Base-by-base conservation (phyloP, 2,888 invertebrate genomes). In the Timandra comae region DNA sequence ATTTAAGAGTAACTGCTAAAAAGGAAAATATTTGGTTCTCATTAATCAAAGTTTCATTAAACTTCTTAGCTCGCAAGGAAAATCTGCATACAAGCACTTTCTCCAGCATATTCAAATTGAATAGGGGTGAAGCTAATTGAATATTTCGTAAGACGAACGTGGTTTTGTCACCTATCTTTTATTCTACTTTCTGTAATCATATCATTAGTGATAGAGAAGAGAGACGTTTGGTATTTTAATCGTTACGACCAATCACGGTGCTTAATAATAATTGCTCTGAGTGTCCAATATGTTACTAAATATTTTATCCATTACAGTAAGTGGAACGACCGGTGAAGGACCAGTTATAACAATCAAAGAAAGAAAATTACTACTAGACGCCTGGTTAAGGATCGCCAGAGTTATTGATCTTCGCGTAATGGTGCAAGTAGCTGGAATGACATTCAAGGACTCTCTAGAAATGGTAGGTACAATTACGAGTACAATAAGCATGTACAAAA, bases 371-470 rank as follows among this genome's bases (percentile, higher is more conserved):
- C 7, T 24, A 6, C 5, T 7, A 24, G 24, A 24, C 11, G 24
- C 24, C 7, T 10, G 10, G 24, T 7, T 24, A 7, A n/a, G 24
- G 10, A 7, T 9, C 24, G 9, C 10, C 7, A 9, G 10, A 24
- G 11, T 10, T 7, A 9, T n/a, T 56, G 11, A 24, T 9, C 11
- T 24, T 4, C 3, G 11, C 7, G 11, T 24, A 3, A 6, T 24
- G 4, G 7, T 24, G 4, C 5, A 11, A 24, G 11, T 24, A 9
- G 24, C 6, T 6, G 24, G 11, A 4, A 5, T 24, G 11, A 4
- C 24, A 10, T 10, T 24, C 11, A 9, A 9, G 11, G 24, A 24
- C 2, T 3, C 9, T 3, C 11, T 24, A 10, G 11, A 24, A 10
- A 10, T 24, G 11, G 24, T 24, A 24, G 11, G 24, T 2, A 9